Percentiles rank a stretch among this genome's conserved stretches.
These are phyloP conservation scores for Diorhabda elongata DNA, from an alignment of 1,140 invertebrate species.

Conservation along the genomic window DNA sequence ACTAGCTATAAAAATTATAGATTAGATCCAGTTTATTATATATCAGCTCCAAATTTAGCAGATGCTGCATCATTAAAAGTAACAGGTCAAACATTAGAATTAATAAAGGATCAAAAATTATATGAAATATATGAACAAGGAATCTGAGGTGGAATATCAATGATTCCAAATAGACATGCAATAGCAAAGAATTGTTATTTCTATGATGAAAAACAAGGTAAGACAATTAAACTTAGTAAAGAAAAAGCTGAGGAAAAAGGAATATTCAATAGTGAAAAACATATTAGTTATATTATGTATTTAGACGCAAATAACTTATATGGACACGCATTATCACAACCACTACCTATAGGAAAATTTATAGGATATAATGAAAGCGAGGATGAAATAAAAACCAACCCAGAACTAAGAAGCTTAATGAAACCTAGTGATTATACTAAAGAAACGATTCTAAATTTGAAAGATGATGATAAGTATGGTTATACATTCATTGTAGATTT, in stretches of 20 bases:
- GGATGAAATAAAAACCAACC: too few relatives aligned
- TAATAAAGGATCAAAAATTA: constrained; percentile 21
- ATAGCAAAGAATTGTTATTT: constrained; percentile 26
- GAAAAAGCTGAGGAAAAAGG: constrained; percentile 23
- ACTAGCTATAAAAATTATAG: constrained; percentile 18
- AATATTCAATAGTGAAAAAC: constrained; percentile 24
- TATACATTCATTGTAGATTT: constrained; percentile 48
- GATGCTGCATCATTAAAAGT: constrained; percentile 20
- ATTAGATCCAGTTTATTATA: constrained; percentile 22
- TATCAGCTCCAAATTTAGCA: constrained; percentile 21
- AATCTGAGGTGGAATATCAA: constrained; percentile 20
- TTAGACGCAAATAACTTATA: constrained; percentile 45
- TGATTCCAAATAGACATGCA: constrained; percentile 18
- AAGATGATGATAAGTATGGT: constrained; percentile 45
- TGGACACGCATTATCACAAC: constrained; percentile 49
- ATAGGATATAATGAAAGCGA: constrained; percentile 42
- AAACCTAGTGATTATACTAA: constrained; percentile 25
- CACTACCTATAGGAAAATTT: constrained; percentile 48
- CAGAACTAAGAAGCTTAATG: too few relatives aligned
- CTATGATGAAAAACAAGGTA: constrained; percentile 23
- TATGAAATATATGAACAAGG: constrained; percentile 23
- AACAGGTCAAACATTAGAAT: constrained; percentile 21
- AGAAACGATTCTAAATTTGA: constrained; percentile 18
- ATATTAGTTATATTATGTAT: constrained; percentile 22
- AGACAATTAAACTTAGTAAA: constrained; percentile 21